Conservation (phyloP, 2,797 vertebrate genomes). For the Molossus molossus region DNA sequence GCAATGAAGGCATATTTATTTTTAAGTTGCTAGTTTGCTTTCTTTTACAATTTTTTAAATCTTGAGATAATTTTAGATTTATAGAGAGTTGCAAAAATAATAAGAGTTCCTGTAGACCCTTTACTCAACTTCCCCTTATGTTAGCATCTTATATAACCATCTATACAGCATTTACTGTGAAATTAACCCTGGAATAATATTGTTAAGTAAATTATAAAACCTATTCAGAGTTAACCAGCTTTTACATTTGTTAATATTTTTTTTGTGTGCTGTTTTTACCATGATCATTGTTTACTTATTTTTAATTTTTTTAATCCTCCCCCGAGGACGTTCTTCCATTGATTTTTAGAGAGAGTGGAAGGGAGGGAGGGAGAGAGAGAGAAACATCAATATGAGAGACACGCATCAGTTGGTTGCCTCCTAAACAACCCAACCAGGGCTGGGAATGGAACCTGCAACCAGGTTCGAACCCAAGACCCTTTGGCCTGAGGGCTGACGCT, state of each 20-base stretch:
- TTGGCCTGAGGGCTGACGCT: too few relatives aligned
- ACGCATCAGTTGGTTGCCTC: too few relatives aligned
- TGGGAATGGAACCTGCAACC: too few relatives aligned
- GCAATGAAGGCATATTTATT: conserved; percentile 76
- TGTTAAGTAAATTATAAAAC: conserved; percentile 53
- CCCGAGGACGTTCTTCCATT: too few relatives aligned
- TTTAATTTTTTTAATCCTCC: neutral
- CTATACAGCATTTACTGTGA: conserved; percentile 38
- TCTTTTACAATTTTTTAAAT: neutral
- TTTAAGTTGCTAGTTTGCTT: conserved; percentile 53
- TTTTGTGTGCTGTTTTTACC: conserved; percentile 31
- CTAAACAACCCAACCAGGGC: too few relatives aligned
- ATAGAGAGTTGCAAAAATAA: conserved; percentile 63
- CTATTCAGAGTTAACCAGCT: conserved; percentile 49
- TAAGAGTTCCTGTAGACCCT: conserved; percentile 14
- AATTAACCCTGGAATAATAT: conserved; percentile 33
- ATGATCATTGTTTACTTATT: conserved; percentile 37
- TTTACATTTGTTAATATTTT: conserved; percentile 53
- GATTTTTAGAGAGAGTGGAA: too few relatives aligned
- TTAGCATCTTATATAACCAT: conserved; percentile 20
- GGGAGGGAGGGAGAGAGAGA: too few relatives aligned
- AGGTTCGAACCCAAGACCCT: too few relatives aligned
- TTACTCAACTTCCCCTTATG: conserved; percentile 26
- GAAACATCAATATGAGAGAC: too few relatives aligned
- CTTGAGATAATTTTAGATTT: conserved; percentile 70